Percentiles rank a stretch among this genome's conserved stretches.
Conservation (phyloP, 2,797 vertebrate species). For the Pseudochirops cupreus region DNA sequence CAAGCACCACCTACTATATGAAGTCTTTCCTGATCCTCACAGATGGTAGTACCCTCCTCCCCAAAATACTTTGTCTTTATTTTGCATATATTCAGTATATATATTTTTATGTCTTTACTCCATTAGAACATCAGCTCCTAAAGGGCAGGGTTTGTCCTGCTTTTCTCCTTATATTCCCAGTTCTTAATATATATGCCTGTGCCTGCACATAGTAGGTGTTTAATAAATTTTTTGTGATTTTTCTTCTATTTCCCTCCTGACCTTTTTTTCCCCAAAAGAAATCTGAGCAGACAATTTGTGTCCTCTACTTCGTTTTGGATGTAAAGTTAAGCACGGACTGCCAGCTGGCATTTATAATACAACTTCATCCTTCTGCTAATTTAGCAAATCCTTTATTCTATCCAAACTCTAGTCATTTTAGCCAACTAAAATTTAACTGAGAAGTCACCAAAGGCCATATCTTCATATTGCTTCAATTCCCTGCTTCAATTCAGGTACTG, state of each 20-base stretch:
- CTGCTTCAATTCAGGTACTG: not conserved
- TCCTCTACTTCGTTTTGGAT: not conserved
- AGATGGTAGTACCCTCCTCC: not conserved
- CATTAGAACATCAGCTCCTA: not conserved
- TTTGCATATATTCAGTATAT: not conserved
- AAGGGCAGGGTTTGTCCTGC: not conserved
- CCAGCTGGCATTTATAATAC: not conserved
- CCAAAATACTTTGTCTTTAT: not conserved
- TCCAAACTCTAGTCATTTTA: not conserved
- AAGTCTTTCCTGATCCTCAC: not conserved
- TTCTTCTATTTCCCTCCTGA: not conserved
- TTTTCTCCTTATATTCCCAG: not conserved
- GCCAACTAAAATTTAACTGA: slow-evolving; percentile 6
- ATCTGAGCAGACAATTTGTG: not conserved
- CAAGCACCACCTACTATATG: not conserved
- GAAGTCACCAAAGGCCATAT: not conserved
- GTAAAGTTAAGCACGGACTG: not conserved
- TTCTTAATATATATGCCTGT: not conserved
- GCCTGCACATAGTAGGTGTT: not conserved
- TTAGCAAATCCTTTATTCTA: slow-evolving; percentile 20
- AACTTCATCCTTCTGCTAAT: not conserved
- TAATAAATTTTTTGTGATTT: not conserved
- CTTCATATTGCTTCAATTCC: not conserved
- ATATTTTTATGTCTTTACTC: not conserved
- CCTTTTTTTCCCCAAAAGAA: not conserved